Percentiles rank a stretch among this genome's conserved stretches.
Evolutionary conservation across 1,140 invertebrate genomes (phyloP).

Genomic region (Oryzaephilus surinamensis): DNA sequence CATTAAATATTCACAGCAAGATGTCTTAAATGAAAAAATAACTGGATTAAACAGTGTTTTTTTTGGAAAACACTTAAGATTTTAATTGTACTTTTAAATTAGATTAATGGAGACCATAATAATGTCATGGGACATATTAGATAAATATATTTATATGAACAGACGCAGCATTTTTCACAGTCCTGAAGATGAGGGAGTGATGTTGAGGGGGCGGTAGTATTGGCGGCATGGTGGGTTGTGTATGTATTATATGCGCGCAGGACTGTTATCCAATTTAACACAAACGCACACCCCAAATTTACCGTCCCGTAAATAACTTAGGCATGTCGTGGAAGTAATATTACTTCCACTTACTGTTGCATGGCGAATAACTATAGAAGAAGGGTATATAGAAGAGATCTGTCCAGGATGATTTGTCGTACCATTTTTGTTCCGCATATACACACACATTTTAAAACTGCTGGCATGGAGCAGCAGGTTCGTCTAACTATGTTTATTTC

Average conservation of each 20-base stretch:
- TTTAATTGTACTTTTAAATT: too few species aligned
- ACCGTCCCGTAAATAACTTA: slow-evolving; percentile 30
- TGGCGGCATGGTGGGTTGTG: slow-evolving; percentile 5
- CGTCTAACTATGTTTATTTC: too few species aligned
- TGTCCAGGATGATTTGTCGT: slow-evolving; percentile 26
- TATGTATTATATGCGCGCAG: slow-evolving; percentile 12
- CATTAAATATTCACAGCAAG: too few species aligned
- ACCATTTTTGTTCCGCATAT: slow-evolving; percentile 21
- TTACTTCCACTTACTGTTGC: slow-evolving; percentile 29
- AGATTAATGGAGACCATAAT: too few species aligned
- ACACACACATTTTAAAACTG: slow-evolving; percentile 1
- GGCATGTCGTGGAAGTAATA: slow-evolving; percentile 30
- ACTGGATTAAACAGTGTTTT: too few species aligned
- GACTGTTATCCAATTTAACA: slow-evolving; percentile 29
- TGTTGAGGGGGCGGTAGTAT: too few species aligned
- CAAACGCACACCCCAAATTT: slow-evolving; percentile 25
- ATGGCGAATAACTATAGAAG: slow-evolving; percentile 18
- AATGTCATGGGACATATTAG: too few species aligned
- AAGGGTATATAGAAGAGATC: slow-evolving; percentile 22
- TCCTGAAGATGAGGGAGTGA: too few species aligned
- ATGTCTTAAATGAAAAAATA: too few species aligned
- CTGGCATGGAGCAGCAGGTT: slow-evolving; percentile 1
- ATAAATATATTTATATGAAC: too few species aligned
- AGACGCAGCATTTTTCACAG: too few species aligned
- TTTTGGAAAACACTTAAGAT: too few species aligned